These are phyloP conservation scores for Somateria mollissima DNA, from an alignment of 2,797 vertebrate species.

Conservation along the genomic window DNA sequence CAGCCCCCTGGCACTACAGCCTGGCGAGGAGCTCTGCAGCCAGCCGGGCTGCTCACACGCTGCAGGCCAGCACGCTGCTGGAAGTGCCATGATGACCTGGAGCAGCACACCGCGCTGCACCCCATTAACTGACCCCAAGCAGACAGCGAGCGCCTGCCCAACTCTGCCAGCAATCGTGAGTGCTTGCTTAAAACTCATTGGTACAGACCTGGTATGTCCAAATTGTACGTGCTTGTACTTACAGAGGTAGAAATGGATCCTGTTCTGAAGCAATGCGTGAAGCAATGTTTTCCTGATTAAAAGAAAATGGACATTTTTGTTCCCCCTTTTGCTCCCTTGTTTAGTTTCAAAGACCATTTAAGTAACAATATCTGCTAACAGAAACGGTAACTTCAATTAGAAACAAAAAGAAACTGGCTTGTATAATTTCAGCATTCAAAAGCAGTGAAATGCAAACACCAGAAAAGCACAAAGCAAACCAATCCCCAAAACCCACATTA, in stretches of 20 bases:
- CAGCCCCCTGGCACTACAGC: background rate
- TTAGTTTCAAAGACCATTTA: constrained; percentile 48
- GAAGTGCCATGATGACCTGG: background rate
- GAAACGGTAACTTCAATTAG: constrained; percentile 43
- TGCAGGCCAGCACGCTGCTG: background rate
- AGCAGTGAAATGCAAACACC: constrained; percentile 31
- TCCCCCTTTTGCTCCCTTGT: constrained; percentile 33
- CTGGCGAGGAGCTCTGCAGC: background rate
- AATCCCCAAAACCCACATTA: constrained; percentile 64
- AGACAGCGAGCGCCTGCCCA: background rate
- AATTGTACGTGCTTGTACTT: background rate
- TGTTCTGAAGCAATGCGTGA: background rate
- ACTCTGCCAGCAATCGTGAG: background rate
- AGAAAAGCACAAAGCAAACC: constrained; percentile 48
- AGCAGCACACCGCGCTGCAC: rapidly evolving
- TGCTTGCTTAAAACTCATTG: background rate
- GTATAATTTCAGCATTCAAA: constrained; percentile 50
- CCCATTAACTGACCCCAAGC: rapidly evolving
- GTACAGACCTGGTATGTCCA: background rate
- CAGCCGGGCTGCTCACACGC: rapidly evolving
- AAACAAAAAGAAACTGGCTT: constrained; percentile 28
- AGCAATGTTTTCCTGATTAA: constrained; percentile 4
- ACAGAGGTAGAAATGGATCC: background rate
- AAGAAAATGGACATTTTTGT: background rate
- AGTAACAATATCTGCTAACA: constrained; percentile 62